Conservation (phyloP, 2,888 invertebrate genomes). For the Spodoptera exigua region DNA sequence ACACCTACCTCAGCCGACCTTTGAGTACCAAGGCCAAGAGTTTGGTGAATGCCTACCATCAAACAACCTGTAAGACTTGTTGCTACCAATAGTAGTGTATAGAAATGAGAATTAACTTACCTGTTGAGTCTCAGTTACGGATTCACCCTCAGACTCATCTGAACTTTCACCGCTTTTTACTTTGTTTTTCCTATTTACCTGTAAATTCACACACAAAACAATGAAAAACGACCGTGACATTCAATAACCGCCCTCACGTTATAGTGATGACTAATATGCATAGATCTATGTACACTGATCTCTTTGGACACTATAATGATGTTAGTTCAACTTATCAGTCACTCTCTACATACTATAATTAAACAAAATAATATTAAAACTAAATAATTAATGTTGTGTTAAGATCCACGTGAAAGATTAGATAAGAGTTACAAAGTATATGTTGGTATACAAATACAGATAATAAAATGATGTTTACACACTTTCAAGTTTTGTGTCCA, state of each 20-base stretch:
- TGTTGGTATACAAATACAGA: conserved; percentile 34
- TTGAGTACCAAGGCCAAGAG: no score
- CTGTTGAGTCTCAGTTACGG: conserved; percentile 86
- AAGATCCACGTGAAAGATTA: conserved; percentile 35
- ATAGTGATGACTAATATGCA: conserved; percentile 6
- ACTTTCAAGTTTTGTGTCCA: conserved; percentile 3
- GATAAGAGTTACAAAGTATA: conserved; percentile 17
- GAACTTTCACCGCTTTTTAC: conserved; percentile 85
- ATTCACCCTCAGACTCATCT: conserved; percentile 86
- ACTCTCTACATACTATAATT: conserved; percentile 11
- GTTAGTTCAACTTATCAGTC: conserved; percentile 14
- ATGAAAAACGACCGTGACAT: conserved; percentile 45
- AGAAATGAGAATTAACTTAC: conserved; percentile 63
- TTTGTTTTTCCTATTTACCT: conserved; percentile 87
- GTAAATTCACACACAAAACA: conserved; percentile 56
- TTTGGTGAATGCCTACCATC: no score
- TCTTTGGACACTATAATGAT: conserved; percentile 5
- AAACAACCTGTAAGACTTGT: background rate
- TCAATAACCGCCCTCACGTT: conserved; percentile 7
- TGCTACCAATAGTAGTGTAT: conserved; percentile 2
- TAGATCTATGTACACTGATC: conserved; percentile 1
- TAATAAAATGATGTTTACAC: background rate
- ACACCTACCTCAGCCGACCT: no score
- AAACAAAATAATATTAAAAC: conserved; percentile 7
- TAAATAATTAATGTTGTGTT: conserved; percentile 11